These are phyloP conservation scores for Malurus elegans DNA, from an alignment of 2,113 vertebrate genomes.

Conservation along the genomic window DNA sequence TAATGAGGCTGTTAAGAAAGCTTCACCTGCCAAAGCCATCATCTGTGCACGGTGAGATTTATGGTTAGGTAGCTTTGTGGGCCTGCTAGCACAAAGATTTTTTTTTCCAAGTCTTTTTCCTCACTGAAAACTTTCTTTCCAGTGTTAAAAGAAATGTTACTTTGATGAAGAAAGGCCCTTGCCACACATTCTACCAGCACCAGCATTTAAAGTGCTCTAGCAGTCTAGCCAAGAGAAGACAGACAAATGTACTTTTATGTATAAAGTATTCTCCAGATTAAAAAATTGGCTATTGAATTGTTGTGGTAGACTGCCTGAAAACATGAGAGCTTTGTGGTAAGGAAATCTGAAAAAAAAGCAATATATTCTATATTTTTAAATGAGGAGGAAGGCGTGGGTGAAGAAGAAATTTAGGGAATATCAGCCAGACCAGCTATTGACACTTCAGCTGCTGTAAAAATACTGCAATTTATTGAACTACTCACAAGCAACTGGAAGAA, in stretches of 20 bases:
- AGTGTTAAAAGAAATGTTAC: not conserved
- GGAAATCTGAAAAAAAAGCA: not conserved
- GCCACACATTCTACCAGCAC: not conserved
- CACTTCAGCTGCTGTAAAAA: not conserved
- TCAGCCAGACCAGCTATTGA: not conserved
- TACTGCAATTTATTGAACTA: not conserved
- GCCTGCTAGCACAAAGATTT: not conserved
- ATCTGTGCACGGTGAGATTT: not conserved
- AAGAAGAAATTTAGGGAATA: not conserved
- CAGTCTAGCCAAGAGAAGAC: not conserved
- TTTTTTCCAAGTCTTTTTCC: not conserved
- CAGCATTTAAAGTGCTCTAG: not conserved
- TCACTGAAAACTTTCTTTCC: not conserved
- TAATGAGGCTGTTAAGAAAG: slow-evolving; percentile 12
- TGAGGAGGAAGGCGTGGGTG: not conserved
- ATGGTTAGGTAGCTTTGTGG: not conserved
- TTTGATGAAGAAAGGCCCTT: not conserved
- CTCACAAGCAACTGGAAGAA: not conserved
- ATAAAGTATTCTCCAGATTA: not conserved
- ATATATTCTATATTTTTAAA: not conserved
- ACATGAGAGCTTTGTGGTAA: not conserved
- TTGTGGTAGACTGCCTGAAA: not conserved
- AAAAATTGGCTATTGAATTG: not conserved
- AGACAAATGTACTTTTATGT: not conserved
- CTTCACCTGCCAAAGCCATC: not conserved